Evolutionary conservation across 2,888 invertebrate species (phyloP), one percentile per base, ranked within the genome.

Genomic region (Folsomia manolachei): DNA sequence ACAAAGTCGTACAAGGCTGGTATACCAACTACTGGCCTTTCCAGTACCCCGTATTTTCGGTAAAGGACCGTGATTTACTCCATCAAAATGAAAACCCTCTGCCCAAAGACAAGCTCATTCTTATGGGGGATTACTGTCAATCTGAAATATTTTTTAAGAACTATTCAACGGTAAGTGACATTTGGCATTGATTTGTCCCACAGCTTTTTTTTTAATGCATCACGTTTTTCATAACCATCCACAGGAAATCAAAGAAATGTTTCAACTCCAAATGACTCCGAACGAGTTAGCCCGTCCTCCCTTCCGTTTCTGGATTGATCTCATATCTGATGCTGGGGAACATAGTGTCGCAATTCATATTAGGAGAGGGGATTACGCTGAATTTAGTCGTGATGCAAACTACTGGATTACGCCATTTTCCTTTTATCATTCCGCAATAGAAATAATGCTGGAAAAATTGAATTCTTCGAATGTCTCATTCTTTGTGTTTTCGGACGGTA

Each of bases 401-500:
- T 60, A 60, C n/a, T 60, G 60, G 60, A 4, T n/a, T n/a, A 60
- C 60, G 7, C 60, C 60, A n/a, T 11, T 60, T 60, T 60, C 60
- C n/a, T 60, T 19, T 21, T 60, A 19, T n/a, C 60, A 21, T 7
- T 7, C 4, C 9, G 60, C 9, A n/a, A 60, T 60, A n/a, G n/a
- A 21, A 60, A n/a, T 60, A 7, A 60, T 60, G 60, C 14, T 39
- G 4, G 39, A 39, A 39, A 60, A 60, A n/a, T 21, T 19, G n/a
- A 60, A 60, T 60, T 4, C 7, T 4, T n/a, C n/a, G 19, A n/a
- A 60, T 19, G 23, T 60, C 4, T n/a, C 60, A n/a, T 70, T 70
- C 27, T 70, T 70, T 53, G 70, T 70, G 7, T 70, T 70, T 27
- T 64, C 70, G 11, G 71, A 71, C 62, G 67, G 67, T 26, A 67